Base-by-base conservation (phyloP, 2,888 invertebrate genomes). In the Chloroclystis v-ata region DNA sequence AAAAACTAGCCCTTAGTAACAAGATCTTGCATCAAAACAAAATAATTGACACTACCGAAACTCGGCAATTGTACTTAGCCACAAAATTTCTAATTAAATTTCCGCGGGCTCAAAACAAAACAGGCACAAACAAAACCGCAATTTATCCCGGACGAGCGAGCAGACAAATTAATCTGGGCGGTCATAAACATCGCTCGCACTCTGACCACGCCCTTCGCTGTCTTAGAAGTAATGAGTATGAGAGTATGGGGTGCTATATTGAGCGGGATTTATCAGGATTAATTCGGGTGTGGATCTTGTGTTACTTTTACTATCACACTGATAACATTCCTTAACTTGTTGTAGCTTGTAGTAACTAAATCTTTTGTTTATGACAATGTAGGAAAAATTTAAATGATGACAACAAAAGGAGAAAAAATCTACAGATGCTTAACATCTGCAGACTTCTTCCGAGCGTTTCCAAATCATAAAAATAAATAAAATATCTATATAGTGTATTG, bases 71-170 rank as follows among this genome's bases (percentile, higher is more conserved):
- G 6, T 10, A 42, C 24, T 41, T 26, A 26, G 28, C 56, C 52
- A 28, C 43, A 60, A 64, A 66, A 65, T 64, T 61, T 59, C 64
- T 69, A 69, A 69, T 69, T 69, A 67, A 69, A 69, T 67, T 65
- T 51, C 43, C 50, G 52, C 52, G 42, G 56, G 59, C 52, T 60
- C 52, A 60, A 65, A 65, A 63, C 60, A 60, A 59, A 56, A 53
- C 58, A 49, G 54, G 49, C 58, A 60, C 58, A 52, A 61, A 57
- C 53, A 44, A 55, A 59, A 54, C 69, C 71, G 57, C 67, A 69
- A 65, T 70, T 71, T 66, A 66, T 71, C 54, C 47, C 60, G 51
- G 63, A 49, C 60, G 65, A 67, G 53, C 61, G 69, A 57, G 58
- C 65, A 59, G 57, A 56, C 61, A 67, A 63, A 72, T 72, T 72